Conservation (phyloP, 2,888 invertebrate species). For the Drosophila pseudotalamancana region DNA sequence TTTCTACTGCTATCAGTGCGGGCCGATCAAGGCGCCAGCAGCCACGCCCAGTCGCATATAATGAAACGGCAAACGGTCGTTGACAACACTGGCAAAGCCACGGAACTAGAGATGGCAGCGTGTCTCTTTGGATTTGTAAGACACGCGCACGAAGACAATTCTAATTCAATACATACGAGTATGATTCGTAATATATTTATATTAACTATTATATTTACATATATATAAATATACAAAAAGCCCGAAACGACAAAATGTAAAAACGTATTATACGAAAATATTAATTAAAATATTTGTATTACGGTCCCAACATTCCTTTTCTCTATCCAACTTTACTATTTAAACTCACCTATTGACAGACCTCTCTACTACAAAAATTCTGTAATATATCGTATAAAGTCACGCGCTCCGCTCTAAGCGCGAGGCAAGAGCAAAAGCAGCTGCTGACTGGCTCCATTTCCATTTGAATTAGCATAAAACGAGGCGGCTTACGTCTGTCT, state of each 20-base stretch:
- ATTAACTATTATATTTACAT: too few species aligned
- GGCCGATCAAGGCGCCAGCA: slow-evolving; percentile 69
- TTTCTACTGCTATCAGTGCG: slow-evolving; percentile 64
- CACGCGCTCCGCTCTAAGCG: not conserved
- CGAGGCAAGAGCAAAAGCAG: slow-evolving; percentile 47
- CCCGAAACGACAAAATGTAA: too few species aligned
- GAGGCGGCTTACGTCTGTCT: slow-evolving; percentile 79
- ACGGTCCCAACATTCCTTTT: too few species aligned
- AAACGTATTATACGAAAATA: too few species aligned
- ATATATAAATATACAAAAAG: too few species aligned
- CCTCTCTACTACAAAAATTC: too few species aligned
- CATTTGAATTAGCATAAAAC: slow-evolving; percentile 79
- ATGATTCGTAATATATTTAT: too few species aligned
- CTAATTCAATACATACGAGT: too few species aligned
- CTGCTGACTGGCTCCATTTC: slow-evolving; percentile 79
- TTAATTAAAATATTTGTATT: too few species aligned
- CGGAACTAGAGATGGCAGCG: slow-evolving; percentile 2
- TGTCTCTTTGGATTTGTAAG: too few species aligned
- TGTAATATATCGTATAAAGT: not conserved
- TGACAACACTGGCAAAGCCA: slow-evolving; percentile 47
- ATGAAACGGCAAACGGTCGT: slow-evolving; percentile 68
- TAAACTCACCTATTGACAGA: too few species aligned
- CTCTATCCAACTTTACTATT: too few species aligned
- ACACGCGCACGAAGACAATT: not conserved
- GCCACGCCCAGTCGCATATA: slow-evolving; percentile 74